Evolutionary conservation across 1,140 invertebrate species (phyloP), one percentile per base, ranked within the genome.

Genomic region (Ridgeia piscesae): DNA sequence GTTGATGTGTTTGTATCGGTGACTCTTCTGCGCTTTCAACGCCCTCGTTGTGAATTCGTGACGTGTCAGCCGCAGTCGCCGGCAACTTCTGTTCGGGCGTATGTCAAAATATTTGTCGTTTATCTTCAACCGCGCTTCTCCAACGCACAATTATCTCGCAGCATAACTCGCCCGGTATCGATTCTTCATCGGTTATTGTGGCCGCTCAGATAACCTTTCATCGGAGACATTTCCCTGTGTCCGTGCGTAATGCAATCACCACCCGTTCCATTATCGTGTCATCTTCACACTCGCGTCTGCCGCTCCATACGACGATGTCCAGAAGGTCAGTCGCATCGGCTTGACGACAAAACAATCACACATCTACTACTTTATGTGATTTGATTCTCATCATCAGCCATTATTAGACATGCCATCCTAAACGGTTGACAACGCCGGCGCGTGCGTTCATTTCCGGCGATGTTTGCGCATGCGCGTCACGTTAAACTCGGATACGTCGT

Each of bases 301-400:
- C 42, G 4, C 4, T 42, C 42, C 42, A 4, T 42, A 4, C 58
- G 58, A 77, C 6, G 2, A 4, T 21, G 58, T 21, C 58, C 58
- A 77, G 0, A 77, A 77, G 58, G 2, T 77, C 58, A 77, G 58
- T 21, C 11, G 17, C 6, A 14, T 21, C 58, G 27, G 58, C 58
- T 77, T 77, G 2, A 77, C 58, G 58, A 77, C 17, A 77, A 77
- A 77, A 77, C 27, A 77, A 77, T 77, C 17, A 77, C 17, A 77
- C 58, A 31, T 77, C 58, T 77, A 77, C 58, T 77, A 77, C 58
- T 77, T 77, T 77, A 77, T 77, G 58, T 77, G 58, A 77, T 77
- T 31, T 77, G 58, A 77, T 77, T 1, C 17, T 31, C 17, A 77
- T 77, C 58, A 77, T 77, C 17, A 17, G 58, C 58, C 27, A 27